Conservation (phyloP, 2,113 vertebrate species). For the Hypanus sabinus region DNA sequence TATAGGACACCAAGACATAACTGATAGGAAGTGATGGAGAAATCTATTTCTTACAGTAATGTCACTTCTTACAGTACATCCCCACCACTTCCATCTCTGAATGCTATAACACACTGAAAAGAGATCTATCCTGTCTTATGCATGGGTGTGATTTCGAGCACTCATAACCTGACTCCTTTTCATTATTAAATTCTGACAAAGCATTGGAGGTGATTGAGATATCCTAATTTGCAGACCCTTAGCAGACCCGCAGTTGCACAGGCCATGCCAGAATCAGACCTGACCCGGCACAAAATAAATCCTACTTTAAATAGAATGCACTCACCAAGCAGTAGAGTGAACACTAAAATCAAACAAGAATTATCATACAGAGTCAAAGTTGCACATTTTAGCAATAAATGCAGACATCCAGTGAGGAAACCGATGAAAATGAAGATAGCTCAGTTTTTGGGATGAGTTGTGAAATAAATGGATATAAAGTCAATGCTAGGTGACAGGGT, state of each 20-base stretch:
- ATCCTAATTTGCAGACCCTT: not conserved
- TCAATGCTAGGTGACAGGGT: too few species aligned
- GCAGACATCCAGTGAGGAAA: not conserved
- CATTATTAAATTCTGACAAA: too few species aligned
- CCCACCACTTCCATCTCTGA: too few species aligned
- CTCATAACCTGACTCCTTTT: too few species aligned
- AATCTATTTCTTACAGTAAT: too few species aligned
- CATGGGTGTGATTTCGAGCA: too few species aligned
- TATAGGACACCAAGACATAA: too few species aligned
- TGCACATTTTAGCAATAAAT: not conserved
- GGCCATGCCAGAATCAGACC: not conserved
- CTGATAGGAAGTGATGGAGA: too few species aligned
- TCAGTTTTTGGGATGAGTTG: not conserved
- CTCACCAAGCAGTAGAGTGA: not conserved
- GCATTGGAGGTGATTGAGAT: not conserved
- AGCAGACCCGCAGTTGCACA: not conserved
- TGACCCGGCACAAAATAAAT: not conserved
- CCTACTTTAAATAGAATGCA: not conserved
- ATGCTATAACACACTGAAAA: too few species aligned
- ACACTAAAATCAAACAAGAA: not conserved
- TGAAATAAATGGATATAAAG: not conserved
- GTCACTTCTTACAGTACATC: too few species aligned
- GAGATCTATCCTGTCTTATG: too few species aligned
- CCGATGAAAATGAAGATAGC: not conserved
- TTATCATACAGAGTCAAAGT: not conserved